Evolutionary conservation across 2,888 invertebrate species (phyloP), one percentile per base, ranked within the genome.

Genomic region (Cylloceria caligata): DNA sequence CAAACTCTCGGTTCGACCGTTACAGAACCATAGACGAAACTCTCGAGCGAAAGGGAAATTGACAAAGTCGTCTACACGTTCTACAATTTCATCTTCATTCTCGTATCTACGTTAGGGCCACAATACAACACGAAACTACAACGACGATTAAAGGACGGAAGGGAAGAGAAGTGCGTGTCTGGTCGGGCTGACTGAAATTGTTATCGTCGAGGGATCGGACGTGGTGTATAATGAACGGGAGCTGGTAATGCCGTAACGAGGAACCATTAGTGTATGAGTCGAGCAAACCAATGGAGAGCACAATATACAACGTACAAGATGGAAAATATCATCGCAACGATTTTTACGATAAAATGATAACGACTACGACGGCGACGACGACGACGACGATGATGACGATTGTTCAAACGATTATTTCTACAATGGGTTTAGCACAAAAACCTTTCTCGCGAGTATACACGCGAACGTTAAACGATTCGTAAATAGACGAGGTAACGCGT

Each of bases 191-290:
- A 75, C 71, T 74, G 60, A 80, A 82, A 84, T 84, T 80, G 80
- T 84, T 82, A 84, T 82, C 82, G 42, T 64, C 27, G 65, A 67
- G 75, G 77, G 47, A 84, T 84, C 76, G 80, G 71, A 80, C 78
- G 72, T 68, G 75, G 39, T 65, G 69, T 52, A 75, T 82, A 82
- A 82, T 82, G 72, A 67, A 76, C 75, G 75, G 49, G 49, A 42
- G 27, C 57, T 69, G 73, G 80, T 80, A 80, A 83, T 76, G 76
- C 73, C 68, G 47, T 80, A 83, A 83, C 72, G 83, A 83, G 72
- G 67, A 68, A 65, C 73, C 80, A 80, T 83, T 83, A 83, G 72
- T 57, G 68, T 27, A 27, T 42, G 27, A 42, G 42, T 24, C 57
- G 57, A 42, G 19, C 27, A 24, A 55, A 55, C 21, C 30, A 13